Percentiles rank a stretch among this genome's conserved stretches.
Conservation (phyloP, 2,888 invertebrate genomes). For the Salpingus planirostris region DNA sequence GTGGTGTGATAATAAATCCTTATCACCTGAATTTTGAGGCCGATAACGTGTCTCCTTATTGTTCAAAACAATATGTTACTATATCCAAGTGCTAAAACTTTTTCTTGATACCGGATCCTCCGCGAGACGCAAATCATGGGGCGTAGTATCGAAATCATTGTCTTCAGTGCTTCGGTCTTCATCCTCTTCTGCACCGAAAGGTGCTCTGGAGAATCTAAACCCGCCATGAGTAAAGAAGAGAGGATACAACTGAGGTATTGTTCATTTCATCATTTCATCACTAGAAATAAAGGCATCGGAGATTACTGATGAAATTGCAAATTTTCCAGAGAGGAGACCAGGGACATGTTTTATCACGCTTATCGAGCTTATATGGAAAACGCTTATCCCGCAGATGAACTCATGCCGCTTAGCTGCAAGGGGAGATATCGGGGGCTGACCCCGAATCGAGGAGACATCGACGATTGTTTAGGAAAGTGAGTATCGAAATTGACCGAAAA, state of each 20-base stretch:
- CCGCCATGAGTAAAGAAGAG: constrained; percentile 21
- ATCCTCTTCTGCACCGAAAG: too few species aligned
- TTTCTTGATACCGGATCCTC: constrained; percentile 1
- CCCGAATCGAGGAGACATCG: constrained; percentile 89
- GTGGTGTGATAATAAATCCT: constrained; percentile 7
- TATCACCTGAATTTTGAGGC: constrained; percentile 5
- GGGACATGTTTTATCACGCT: constrained; percentile 96
- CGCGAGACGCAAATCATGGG: constrained; percentile 3
- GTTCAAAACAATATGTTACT: neutral
- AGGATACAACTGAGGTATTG: constrained; percentile 19
- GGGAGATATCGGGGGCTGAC: constrained; percentile 86
- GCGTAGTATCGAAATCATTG: too few species aligned
- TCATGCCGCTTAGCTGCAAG: constrained; percentile 93
- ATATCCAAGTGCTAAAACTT: neutral
- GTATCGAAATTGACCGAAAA: too few species aligned
- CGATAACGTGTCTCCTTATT: neutral
- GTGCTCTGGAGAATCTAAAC: too few species aligned
- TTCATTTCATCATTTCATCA: constrained; percentile 9
- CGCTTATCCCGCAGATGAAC: constrained; percentile 96
- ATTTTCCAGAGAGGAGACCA: constrained; percentile 73
- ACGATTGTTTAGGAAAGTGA: constrained; percentile 95
- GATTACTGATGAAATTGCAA: too few species aligned
- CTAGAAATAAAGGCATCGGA: constrained; percentile 2
- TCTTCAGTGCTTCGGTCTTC: too few species aligned
- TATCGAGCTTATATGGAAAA: constrained; percentile 94